Percentiles rank a stretch among this genome's conserved stretches.
Evolutionary conservation across 1,140 invertebrate genomes (phyloP).

Genomic region (Bombus ignitus): DNA sequence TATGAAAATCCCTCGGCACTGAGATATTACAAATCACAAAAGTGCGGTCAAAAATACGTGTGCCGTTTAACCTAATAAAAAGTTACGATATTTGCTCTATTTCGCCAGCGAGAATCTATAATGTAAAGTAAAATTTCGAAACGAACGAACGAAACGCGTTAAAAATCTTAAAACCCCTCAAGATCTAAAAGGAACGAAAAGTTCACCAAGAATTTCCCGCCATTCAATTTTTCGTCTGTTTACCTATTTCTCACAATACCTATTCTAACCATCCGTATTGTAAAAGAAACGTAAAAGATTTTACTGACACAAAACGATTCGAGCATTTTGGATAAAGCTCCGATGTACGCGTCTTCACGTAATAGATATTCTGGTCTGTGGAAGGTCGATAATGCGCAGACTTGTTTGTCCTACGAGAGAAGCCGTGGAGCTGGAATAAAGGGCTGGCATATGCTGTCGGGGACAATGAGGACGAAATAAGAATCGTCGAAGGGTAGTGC

Average conservation of each 20-base stretch:
- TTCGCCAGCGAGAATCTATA: too few relatives aligned
- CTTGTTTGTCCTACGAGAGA: conserved; percentile 19
- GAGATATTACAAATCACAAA: too few relatives aligned
- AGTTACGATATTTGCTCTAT: too few relatives aligned
- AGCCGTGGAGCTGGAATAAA: conserved; percentile 47
- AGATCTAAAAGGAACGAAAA: too few relatives aligned
- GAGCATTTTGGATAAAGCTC: not conserved
- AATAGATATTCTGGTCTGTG: not conserved
- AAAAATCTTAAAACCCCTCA: too few relatives aligned
- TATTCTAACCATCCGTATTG: not conserved
- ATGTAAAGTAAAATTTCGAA: too few relatives aligned
- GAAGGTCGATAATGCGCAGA: conserved; percentile 25
- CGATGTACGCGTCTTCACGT: not conserved
- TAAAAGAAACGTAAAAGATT: not conserved
- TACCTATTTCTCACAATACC: not conserved
- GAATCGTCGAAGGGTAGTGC: conserved; percentile 58
- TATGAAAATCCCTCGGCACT: too few relatives aligned
- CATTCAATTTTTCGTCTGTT: too few relatives aligned
- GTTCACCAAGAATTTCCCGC: too few relatives aligned
- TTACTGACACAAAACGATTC: not conserved
- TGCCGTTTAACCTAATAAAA: too few relatives aligned
- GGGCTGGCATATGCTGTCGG: conserved; percentile 63
- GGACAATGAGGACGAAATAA: conserved; percentile 66
- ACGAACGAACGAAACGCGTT: too few relatives aligned
- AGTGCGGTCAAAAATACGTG: too few relatives aligned